Evolutionary conservation across 2,113 vertebrate genomes (phyloP), one percentile per base, ranked within the genome.

Genomic region (Cichladusa arquata): DNA sequence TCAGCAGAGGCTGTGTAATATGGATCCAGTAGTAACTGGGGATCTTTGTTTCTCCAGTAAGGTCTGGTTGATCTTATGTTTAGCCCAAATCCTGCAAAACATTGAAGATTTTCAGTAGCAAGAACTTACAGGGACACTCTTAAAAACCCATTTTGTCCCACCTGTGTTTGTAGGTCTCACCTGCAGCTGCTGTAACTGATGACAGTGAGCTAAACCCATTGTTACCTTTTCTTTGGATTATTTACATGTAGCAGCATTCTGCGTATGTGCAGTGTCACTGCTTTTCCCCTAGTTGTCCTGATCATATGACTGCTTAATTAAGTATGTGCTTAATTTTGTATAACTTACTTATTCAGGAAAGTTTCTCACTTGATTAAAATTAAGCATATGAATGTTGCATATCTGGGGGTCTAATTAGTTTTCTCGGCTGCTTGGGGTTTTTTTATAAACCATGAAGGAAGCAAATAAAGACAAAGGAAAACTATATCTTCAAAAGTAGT

Each of bases 321-420:
- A 95, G 80, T 78, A 67, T 94, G 76, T 94, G 64, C 80, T 95
- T 94, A 97, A 96, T 94, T 97, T 93, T 94, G 58, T 96, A 58
- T 88, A 94, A 92, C 92, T 95, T 87, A 95, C 90, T 93, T 85
- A 97, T 94, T 92, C 92, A 95, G 76, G 69, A 94, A 94, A 96
- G 85, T 96, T 97, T 95, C 71, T 93, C 79, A 94, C 86, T 96
- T 95, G 94, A 97, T 97, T 96, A 96, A 97, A 97, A 96, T 95
- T 96, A 96, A 95, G 94, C 94, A 94, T 95, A 94, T 92, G 90
- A 94, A 94, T 95, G 88, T 92, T 95, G 82, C 93, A 94, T 93
- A 94, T 95, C 72, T 95, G 60, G 60, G 86, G 33, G 95, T 96
- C 94, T 96, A 96, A 97, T 96, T 95, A 96, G 91, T 90, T 92